Evolutionary conservation across 2,888 invertebrate genomes (phyloP).

Genomic region (Thysanoteuthis rhombus): DNA sequence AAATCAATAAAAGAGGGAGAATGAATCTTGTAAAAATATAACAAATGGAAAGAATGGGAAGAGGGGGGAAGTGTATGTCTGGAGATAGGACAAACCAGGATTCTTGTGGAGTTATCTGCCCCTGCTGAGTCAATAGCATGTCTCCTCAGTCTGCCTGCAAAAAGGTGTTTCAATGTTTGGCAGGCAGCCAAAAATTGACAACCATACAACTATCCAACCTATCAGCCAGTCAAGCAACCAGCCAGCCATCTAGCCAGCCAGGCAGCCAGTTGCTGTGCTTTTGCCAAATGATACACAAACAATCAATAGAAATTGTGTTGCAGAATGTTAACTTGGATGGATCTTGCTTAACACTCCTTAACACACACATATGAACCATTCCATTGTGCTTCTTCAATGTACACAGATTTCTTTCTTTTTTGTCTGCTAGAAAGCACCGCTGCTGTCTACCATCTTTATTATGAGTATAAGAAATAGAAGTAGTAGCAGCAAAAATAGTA

Average conservation of each 20-base stretch:
- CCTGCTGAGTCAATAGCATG: not conserved
- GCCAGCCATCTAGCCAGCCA: not conserved
- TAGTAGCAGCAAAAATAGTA: not conserved
- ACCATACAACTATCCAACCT: not conserved
- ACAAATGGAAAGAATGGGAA: not conserved
- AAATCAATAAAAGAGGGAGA: not conserved
- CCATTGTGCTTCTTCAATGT: not conserved
- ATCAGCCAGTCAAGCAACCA: conserved; percentile 12
- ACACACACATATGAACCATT: not conserved
- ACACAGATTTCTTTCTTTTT: not conserved
- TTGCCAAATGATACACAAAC: not conserved
- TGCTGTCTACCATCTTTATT: not conserved
- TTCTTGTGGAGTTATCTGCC: not conserved
- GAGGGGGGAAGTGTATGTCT: not conserved
- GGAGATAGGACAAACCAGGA: not conserved
- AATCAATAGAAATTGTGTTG: not conserved
- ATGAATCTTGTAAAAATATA: not conserved
- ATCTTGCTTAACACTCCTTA: not conserved
- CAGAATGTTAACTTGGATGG: not conserved
- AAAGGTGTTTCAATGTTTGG: not conserved
- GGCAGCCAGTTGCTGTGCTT: not conserved
- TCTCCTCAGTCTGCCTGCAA: not conserved
- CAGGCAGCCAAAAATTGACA: not conserved
- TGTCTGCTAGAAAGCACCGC: not conserved
- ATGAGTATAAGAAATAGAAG: not conserved